phyloP scores from a whole-genome alignment of 2,888 invertebrate genomes.

The Seira musarum region DNA sequence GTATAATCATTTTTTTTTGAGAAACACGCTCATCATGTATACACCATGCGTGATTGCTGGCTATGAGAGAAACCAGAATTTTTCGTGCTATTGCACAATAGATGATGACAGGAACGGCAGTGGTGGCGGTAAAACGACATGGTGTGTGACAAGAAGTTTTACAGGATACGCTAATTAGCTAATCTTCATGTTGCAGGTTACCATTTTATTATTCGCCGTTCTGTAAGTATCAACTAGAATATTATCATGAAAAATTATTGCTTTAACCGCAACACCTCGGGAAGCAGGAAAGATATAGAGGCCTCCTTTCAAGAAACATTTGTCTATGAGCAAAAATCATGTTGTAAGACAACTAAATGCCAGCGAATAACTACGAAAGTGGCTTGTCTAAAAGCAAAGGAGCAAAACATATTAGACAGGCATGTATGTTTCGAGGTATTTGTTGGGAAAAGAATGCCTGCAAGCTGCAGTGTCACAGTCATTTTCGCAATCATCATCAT shows the following conservation, averaged over 20 bases:
- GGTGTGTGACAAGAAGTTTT: constrained; percentile 40
- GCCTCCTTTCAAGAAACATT: no score
- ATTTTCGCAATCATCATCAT: neutral
- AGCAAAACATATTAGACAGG: no score
- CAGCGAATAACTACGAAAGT: no score
- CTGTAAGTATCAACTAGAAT: neutral
- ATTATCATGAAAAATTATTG: neutral
- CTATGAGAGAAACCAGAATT: neutral
- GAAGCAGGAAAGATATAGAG: neutral
- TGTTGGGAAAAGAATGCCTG: neutral
- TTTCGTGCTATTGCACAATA: constrained; percentile 29
- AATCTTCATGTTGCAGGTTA: neutral
- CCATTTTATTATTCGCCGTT: neutral
- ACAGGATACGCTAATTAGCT: constrained; percentile 29
- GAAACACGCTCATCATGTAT: no score
- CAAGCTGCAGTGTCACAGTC: neutral
- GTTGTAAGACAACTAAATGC: no score
- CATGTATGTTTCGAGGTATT: no score
- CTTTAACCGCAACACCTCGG: neutral
- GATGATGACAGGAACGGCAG: constrained; percentile 38
- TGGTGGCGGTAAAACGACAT: constrained; percentile 6
- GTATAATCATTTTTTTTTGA: no score
- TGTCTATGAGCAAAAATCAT: no score
- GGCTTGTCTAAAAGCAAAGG: no score
- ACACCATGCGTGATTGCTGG: no score